A percentile compares a stretch with the other conserved stretches of the same genome.
These are phyloP conservation scores for Pristionchus entomophagus DNA, from an alignment of 2,888 invertebrate genomes.

Conservation along the genomic window DNA sequence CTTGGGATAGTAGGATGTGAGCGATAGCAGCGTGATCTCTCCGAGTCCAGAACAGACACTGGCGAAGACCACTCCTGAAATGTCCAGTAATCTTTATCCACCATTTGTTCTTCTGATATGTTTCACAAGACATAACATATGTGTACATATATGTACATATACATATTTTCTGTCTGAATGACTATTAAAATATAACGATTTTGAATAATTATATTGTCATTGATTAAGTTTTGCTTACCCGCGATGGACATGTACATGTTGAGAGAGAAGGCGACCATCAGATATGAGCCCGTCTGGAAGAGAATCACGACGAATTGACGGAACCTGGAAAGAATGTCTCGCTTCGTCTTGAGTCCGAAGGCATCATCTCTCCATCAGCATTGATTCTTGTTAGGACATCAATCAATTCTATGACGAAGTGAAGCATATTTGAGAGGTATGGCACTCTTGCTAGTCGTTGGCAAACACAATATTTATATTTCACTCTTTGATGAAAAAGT, in stretches of 20 bases:
- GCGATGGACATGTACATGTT: constrained; percentile 67
- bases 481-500: background rate
- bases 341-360: too few species aligned
- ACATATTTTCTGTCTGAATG: too few species aligned
- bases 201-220: background rate
- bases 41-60: constrained; percentile 87
- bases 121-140: too few species aligned
- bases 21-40: constrained; percentile 85
- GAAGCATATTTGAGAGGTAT: background rate
- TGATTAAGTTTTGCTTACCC: constrained; percentile 46
- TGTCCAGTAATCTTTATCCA: too few species aligned
- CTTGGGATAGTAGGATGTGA: constrained; percentile 84
- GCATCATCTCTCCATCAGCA: too few species aligned
- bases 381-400: too few species aligned
- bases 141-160: too few species aligned
- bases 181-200: too few species aligned
- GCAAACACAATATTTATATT: background rate
- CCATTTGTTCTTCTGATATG: too few species aligned
- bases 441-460: background rate
- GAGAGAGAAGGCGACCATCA: constrained; percentile 73
- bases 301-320: constrained; percentile 68
- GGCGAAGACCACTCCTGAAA: constrained; percentile 83
- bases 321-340: too few species aligned
- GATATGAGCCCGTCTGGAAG: constrained; percentile 68
- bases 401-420: background rate